A percentile compares a stretch with the other conserved stretches of the same genome.
These are phyloP conservation scores for Drosophila tsacasi DNA, from an alignment of 1,140 invertebrate genomes.

Conservation along the genomic window DNA sequence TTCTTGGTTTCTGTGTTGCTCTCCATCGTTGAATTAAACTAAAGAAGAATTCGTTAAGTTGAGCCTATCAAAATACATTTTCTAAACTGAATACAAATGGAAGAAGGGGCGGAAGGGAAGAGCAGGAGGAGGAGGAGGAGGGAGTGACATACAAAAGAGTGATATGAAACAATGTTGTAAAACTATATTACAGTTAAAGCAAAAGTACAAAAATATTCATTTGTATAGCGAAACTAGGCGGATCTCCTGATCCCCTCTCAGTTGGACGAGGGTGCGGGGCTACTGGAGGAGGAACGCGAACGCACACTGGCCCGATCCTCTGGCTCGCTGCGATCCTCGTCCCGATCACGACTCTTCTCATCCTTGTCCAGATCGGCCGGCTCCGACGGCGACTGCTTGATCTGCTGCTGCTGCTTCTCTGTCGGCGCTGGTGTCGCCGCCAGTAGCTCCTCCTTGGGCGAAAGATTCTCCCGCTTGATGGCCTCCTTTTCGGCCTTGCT, in stretches of 20 bases:
- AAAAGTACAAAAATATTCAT: constrained; percentile 60
- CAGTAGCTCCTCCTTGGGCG: constrained; percentile 76
- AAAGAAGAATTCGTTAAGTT: constrained; percentile 76
- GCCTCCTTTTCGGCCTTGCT: constrained; percentile 80
- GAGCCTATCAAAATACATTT: constrained; percentile 78
- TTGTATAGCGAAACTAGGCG: constrained; percentile 48
- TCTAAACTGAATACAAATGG: constrained; percentile 64
- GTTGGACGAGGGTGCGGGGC: constrained; percentile 76
- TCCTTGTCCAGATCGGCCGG: constrained; percentile 68
- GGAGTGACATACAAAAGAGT: constrained; percentile 47
- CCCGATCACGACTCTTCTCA: constrained; percentile 72
- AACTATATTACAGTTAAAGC: constrained; percentile 77
- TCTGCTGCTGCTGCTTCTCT: constrained; percentile 54
- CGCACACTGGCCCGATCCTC: constrained; percentile 65
- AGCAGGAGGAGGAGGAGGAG: not conserved
- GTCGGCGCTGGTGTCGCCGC: constrained; percentile 19
- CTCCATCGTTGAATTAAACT: constrained; percentile 73
- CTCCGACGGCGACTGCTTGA: constrained; percentile 41
- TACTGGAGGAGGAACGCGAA: constrained; percentile 64
- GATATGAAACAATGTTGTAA: constrained; percentile 69
- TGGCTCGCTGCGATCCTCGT: constrained; percentile 67
- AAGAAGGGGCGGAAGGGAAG: not conserved
- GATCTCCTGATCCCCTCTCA: constrained; percentile 38
- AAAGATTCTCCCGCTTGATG: constrained; percentile 85
- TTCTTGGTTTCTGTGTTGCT: constrained; percentile 41